A percentile compares a stretch with the other conserved stretches of the same genome.
Evolutionary conservation across 2,888 invertebrate species (phyloP).

Genomic region (Callosobruchus maculatus): DNA sequence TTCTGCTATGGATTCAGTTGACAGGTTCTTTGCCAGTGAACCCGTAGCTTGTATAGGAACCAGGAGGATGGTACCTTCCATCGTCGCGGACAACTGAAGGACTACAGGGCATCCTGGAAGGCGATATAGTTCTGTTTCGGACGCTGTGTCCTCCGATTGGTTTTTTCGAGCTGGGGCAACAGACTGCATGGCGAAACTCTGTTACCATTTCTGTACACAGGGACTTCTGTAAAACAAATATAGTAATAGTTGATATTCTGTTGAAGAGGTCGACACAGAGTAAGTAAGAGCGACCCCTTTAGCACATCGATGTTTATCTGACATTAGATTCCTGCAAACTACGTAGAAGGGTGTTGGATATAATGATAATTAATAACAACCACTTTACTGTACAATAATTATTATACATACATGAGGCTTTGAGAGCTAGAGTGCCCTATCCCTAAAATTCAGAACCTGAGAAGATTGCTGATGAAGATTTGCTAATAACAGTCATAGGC

Average conservation of each 20-base stretch:
- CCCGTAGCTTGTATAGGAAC: conserved; percentile 63
- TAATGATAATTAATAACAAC: too few relatives aligned
- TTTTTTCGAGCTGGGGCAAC: conserved; percentile 61
- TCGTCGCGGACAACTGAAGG: conserved; percentile 36
- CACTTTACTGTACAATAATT: too few relatives aligned
- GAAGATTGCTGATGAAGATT: too few relatives aligned
- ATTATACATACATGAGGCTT: too few relatives aligned
- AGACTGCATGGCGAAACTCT: conserved; percentile 66
- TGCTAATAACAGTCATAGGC: too few relatives aligned
- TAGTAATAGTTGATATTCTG: neutral
- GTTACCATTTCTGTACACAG: conserved; percentile 71
- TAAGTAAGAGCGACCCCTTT: too few relatives aligned
- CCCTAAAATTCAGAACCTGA: too few relatives aligned
- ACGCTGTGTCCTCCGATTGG: conserved; percentile 41
- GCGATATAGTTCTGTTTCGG: conserved; percentile 29
- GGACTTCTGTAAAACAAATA: conserved; percentile 55
- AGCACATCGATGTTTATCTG: too few relatives aligned
- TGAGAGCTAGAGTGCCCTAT: too few relatives aligned
- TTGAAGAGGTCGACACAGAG: too few relatives aligned
- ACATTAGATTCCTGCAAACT: too few relatives aligned
- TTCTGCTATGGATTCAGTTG: conserved; percentile 28
- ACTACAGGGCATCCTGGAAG: conserved; percentile 14
- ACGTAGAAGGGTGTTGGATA: too few relatives aligned
- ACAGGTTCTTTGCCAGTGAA: conserved; percentile 54
- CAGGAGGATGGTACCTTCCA: conserved; percentile 48